phyloP scores from a whole-genome alignment of 2,888 invertebrate genomes.

The Drosophila glabriapex region DNA sequence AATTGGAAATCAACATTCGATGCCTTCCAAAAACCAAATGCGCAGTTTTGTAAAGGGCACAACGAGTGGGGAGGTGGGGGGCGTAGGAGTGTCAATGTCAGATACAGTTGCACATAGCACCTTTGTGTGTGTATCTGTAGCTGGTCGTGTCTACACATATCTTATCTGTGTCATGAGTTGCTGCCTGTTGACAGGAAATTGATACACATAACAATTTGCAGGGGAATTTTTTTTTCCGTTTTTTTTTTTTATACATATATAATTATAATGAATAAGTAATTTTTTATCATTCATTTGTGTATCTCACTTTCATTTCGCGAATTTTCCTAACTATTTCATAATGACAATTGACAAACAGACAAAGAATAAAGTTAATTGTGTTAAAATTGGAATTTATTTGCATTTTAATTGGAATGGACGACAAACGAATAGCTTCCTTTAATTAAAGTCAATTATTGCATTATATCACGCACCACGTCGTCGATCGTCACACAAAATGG shows the following conservation, averaged over 20 bases:
- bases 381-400: slow-evolving; percentile 45
- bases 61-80: neutral
- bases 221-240: slow-evolving; percentile 7
- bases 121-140: slow-evolving; percentile 24
- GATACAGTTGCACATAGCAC: slow-evolving; percentile 45
- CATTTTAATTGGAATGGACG: slow-evolving; percentile 52
- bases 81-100: slow-evolving; percentile 21
- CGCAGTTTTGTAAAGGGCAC: slow-evolving; percentile 54
- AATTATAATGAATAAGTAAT: slow-evolving; percentile 38
- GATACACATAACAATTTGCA: slow-evolving; percentile 35
- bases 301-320: slow-evolving; percentile 25
- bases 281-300: slow-evolving; percentile 48
- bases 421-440: neutral
- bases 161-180: slow-evolving; percentile 41
- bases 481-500: slow-evolving; percentile 43
- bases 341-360: neutral
- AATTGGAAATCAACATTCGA: slow-evolving; percentile 61
- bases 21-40: slow-evolving; percentile 62
- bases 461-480: slow-evolving; percentile 13
- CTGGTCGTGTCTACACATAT: slow-evolving; percentile 9
- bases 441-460: slow-evolving; percentile 16
- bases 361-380: slow-evolving; percentile 16
- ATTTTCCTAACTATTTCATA: slow-evolving; percentile 38
- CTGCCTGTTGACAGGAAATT: slow-evolving; percentile 54
- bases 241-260: slow-evolving; percentile 14